phyloP scores from a whole-genome alignment of 2,888 invertebrate genomes.

The Autographa gamma region DNA sequence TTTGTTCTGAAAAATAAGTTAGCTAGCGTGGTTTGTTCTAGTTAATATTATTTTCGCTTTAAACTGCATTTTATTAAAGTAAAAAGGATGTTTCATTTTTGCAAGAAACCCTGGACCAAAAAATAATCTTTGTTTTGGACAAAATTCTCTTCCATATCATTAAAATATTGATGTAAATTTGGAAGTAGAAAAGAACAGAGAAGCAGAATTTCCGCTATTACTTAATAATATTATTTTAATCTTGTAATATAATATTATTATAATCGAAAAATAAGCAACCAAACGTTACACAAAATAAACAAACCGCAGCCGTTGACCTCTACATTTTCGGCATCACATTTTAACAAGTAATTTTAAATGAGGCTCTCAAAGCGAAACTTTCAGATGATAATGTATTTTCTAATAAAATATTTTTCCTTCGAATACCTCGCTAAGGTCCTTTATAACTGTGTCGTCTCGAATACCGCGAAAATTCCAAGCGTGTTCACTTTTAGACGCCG shows the following conservation, averaged over 20 bases:
- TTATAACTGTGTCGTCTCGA: slow-evolving; percentile 13
- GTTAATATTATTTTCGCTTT: not conserved
- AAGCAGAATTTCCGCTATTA: too few species aligned
- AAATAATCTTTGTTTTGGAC: not conserved
- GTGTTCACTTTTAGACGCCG: slow-evolving; percentile 17
- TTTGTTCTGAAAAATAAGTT: slow-evolving; percentile 29
- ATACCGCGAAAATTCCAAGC: slow-evolving; percentile 32
- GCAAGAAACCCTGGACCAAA: not conserved
- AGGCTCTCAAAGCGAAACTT: not conserved
- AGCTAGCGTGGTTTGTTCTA: not conserved
- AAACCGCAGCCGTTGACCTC: not conserved
- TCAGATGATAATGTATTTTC: slow-evolving; percentile 7
- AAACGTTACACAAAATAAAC: not conserved
- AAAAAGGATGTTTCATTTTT: not conserved
- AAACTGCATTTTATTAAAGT: not conserved
- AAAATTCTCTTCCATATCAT: too few species aligned
- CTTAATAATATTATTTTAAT: too few species aligned
- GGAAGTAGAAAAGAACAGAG: too few species aligned
- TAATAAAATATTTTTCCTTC: slow-evolving; percentile 8
- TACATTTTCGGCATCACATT: not conserved
- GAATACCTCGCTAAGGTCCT: slow-evolving; percentile 3
- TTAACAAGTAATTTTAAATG: slow-evolving; percentile 1
- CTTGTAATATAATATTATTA: too few species aligned
- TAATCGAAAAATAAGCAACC: too few species aligned
- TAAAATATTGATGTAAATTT: too few species aligned